Evolutionary conservation across 53 echinoderm and acorn worm species (phyloP).

Genomic region (Holothuria scabra): DNA sequence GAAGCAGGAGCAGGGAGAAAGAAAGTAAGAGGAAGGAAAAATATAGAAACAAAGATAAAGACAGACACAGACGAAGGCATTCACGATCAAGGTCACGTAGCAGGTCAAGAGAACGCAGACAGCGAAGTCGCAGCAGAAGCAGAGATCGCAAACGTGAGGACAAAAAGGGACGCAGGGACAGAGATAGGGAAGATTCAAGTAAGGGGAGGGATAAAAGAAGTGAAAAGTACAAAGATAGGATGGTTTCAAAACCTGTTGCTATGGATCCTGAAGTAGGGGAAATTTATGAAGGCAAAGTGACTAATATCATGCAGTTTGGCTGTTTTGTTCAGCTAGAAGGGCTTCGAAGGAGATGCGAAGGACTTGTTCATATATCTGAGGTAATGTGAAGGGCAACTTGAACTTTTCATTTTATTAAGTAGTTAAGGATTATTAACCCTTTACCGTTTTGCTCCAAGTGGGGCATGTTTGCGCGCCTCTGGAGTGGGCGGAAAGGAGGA

Average conservation of each 20-base stretch:
- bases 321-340: slow-evolving; percentile 96
- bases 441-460: too few relatives aligned
- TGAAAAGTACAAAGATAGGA: slow-evolving; percentile 75
- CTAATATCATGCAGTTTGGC: slow-evolving; percentile 98
- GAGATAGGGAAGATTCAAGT: slow-evolving; percentile 28
- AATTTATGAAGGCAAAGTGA: slow-evolving; percentile 93
- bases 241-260: slow-evolving; percentile 85
- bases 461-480: too few relatives aligned
- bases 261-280: slow-evolving; percentile 91
- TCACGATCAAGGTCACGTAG: slow-evolving; percentile 70
- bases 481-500: too few relatives aligned
- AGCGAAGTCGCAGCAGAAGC: slow-evolving; percentile 8
- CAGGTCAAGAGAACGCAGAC: slow-evolving; percentile 46
- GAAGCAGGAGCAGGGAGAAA: slow-evolving; percentile 52
- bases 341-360: slow-evolving; percentile 86
- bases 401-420: too few relatives aligned
- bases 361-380: slow-evolving; percentile 99
- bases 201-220: slow-evolving; percentile 45
- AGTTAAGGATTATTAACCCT: too few relatives aligned
- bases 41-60: slow-evolving; percentile 59
- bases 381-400: slow-evolving; percentile 49
- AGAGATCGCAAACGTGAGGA: slow-evolving; percentile 57
- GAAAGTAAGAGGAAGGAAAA: slow-evolving; percentile 56
- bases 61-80: slow-evolving; percentile 54
- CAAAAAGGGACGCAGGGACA: slow-evolving; percentile 52